Conservation (phyloP, 1,140 invertebrate genomes). For the Diabrotica virgifera region DNA sequence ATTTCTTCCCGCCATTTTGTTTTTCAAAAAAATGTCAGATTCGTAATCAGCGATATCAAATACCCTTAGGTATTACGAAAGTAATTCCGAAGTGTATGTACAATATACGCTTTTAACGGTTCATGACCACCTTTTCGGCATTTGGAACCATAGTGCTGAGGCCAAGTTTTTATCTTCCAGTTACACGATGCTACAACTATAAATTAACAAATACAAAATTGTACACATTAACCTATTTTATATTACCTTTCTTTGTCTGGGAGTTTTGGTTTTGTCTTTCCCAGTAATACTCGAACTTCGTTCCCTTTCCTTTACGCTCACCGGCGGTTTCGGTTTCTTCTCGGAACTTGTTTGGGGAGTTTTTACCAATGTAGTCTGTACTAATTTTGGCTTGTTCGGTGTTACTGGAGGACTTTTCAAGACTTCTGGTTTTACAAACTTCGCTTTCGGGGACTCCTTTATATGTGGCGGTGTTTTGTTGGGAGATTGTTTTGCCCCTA, state of each 20-base stretch:
- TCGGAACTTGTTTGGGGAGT: conserved; percentile 1
- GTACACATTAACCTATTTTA: not conserved
- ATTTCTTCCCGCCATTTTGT: too few relatives aligned
- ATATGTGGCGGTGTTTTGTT: conserved; percentile 21
- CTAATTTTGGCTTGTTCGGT: conserved; percentile 27
- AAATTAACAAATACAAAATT: too few relatives aligned
- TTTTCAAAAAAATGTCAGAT: too few relatives aligned
- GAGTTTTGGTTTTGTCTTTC: conserved; percentile 22
- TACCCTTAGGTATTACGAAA: too few relatives aligned
- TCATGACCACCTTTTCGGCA: too few relatives aligned
- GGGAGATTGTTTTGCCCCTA: conserved; percentile 27
- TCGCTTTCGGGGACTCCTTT: conserved; percentile 28
- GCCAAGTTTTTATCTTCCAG: too few relatives aligned
- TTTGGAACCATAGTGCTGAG: too few relatives aligned
- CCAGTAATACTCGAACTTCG: not conserved
- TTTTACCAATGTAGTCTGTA: conserved; percentile 32
- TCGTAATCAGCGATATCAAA: too few relatives aligned
- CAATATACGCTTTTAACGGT: too few relatives aligned
- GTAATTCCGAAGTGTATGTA: too few relatives aligned
- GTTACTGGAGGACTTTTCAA: conserved; percentile 7
- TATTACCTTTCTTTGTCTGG: not conserved
- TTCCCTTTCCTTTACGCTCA: conserved; percentile 4
- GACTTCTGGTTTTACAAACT: conserved; percentile 4
- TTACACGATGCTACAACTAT: too few relatives aligned
- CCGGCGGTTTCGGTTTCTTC: conserved; percentile 23